Base-by-base conservation (phyloP, 1,140 invertebrate species). In the Cardiocondyla obscurior region DNA sequence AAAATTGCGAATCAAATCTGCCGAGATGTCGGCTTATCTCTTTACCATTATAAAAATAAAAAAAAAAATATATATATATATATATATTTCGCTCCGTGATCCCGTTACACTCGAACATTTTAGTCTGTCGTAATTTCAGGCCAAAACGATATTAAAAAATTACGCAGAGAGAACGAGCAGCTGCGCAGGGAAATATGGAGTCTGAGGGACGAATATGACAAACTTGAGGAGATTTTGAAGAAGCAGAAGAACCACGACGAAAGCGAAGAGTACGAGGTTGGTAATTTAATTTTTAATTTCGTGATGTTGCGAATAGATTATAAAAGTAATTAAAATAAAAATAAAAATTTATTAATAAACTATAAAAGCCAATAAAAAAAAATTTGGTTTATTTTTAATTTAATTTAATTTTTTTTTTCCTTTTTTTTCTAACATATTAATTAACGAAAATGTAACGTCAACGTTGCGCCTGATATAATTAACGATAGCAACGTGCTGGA, bases 61-160 rank as follows among this genome's bases (percentile, higher is more conserved):
- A n/a, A n/a, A n/a, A n/a, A n/a, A n/a, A n/a, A n/a, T n/a, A n/a
- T n/a, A n/a, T n/a, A n/a, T n/a, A n/a, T n/a, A n/a, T n/a, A n/a
- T n/a, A n/a, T n/a, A n/a, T n/a, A 30, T 25, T 46, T 77, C 33
- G 28, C 33, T 55, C 46, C 46, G 22, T 3, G 49, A 8, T 19
- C n/a, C 33, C 30, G 10, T 25, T 30, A 42, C 30, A 22, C 22
- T 28, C n/a, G 36, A 62, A 30, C 65, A 25, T 73, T 74, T 22
- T n/a, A 44, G 55, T 79, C 44, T 83, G 1, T 53, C 22, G 67
- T 72, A 84, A 53, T 94, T 94, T 39, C 94, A 98, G 97, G 97
- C 87, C 97, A 98, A 92, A 96, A 96, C 86, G 97, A 98, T 90
- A 97, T 98, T 74, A 98, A 98, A 92, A 98, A 98, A 92, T 91